Base-by-base conservation (phyloP, 2,888 invertebrate species). In the Clusia tigrina region DNA sequence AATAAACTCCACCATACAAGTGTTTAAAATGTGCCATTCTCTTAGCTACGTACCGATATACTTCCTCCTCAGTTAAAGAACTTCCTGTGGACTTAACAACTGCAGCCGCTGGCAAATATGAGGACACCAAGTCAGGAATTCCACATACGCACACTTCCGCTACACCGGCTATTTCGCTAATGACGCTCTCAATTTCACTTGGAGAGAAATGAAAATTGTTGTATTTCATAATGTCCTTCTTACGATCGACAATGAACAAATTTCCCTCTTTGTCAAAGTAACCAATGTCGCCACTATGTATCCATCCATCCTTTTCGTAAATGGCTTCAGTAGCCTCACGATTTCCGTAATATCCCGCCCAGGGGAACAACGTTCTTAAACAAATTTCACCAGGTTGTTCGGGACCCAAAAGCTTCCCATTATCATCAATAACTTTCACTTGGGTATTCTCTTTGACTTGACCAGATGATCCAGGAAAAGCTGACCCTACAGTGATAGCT, bases 201-300 rank as follows among this genome's bases (percentile, higher is more conserved):
- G 74, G 74, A 9, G 61, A 72, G 37, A 71, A 65, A 2, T 70
- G 70, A 54, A 63, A 73, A 17, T 65, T 68, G 18, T 70, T 68
- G 26, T 71, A 74, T 55, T 73, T 76, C 10, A 76, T 52, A 48
- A 74, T 69, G 5, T 74, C 74, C 48, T 74, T 76, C 51, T 68
- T 74, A 1, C 76, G 66, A 56, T 69, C 76, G 25, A 67, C 56
- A n/a, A 76, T 57, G 38, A 58, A 65, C 5, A 76, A 20, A 37
- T 24, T 48, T 5, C 71, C 73, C 0, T 62, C 54, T 0, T 69
- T 62, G 54, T 74, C 71, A 52, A 76, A 69, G 32, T 71, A 68
- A 0, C 76, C 76, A 38, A 74, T 60, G 60, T 76, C 76, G 23
- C 74, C 76, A 0, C 71, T 62, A 42, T 67, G 63, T n/a, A 71